Percentiles rank a stretch among this genome's conserved stretches.
phyloP scores from a whole-genome alignment of 2,797 vertebrate species.

The Sylvia borin region DNA sequence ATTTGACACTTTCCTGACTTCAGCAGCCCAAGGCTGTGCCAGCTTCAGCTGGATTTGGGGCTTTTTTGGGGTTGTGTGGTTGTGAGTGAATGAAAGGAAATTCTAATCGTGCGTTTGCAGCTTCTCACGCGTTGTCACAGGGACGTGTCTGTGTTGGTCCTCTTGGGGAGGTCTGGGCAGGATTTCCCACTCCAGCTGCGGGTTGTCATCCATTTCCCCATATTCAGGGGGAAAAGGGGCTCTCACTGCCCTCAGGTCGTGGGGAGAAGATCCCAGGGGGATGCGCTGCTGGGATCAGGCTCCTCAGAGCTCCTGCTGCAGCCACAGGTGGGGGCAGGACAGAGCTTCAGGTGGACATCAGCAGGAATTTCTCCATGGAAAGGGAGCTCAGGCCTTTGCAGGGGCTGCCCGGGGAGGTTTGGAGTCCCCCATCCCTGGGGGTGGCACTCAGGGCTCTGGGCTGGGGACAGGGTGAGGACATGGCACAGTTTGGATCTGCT shows the following conservation, averaged over 20 bases:
- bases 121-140: neutral
- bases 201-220: neutral
- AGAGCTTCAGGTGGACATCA: neutral
- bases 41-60: neutral
- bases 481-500: neutral
- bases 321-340: neutral
- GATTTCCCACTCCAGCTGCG: neutral
- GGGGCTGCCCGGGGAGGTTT: neutral
- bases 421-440: neutral
- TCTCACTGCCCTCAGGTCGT: rapidly evolving
- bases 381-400: neutral
- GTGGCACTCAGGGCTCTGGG: neutral
- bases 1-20: neutral
- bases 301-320: neutral
- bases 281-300: neutral
- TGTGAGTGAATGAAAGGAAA: neutral
- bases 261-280: neutral
- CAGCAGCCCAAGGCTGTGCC: neutral
- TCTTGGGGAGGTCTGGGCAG: neutral
- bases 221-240: rapidly evolving
- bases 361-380: neutral
- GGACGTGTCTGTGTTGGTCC: rapidly evolving
- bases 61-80: neutral
- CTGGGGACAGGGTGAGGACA: rapidly evolving
- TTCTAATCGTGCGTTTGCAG: neutral